Base-by-base conservation (phyloP, 2,113 vertebrate genomes). In the Polyodon spathula region DNA sequence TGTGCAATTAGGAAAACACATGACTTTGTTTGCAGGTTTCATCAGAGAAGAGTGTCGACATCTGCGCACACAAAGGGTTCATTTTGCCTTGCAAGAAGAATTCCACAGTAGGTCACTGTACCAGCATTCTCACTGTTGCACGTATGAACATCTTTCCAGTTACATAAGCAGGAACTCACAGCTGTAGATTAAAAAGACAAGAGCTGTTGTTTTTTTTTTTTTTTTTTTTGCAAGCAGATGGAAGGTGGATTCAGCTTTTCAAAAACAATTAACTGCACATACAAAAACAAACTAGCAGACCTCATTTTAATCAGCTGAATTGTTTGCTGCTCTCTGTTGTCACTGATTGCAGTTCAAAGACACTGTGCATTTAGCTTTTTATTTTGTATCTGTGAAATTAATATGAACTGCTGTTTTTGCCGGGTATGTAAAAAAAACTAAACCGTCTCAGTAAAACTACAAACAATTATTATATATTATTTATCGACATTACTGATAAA, bases 21-120 rank as follows among this genome's bases (percentile, higher is more conserved):
- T n/a, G 46, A 15, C 17, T 59, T 59, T 37, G 3, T 56, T 52
- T 56, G 40, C 44, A 4, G 46, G 58, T 15, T 55, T 37, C 46
- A 56, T 37, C n/a, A 11, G 56, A 56, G 40, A 44, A 37, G 51
- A 61, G 53, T 67, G 53, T 16, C 65, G 60, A 56, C 64, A 68
- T 58, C 61, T 61, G 61, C 40, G 59, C 41, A 16, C n/a, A n/a
- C n/a, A n/a, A n/a, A 16, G 16, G 40, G 52, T 57, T 41, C 41
- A 44, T 40, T 50, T 56, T 58, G 48, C 44, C 60, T 56, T 15
- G 59, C 40, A 43, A n/a, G 40, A 56, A 14, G 44, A 27, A 52
- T 52, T 48, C 52, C 16, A 60, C 38, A 38, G 46, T n/a, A n/a
- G n/a, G n/a, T n/a, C n/a, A n/a, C n/a, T n/a, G n/a, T n/a, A n/a